phyloP scores from a whole-genome alignment of 2,888 invertebrate species.

The Cheilosia variabilis region DNA sequence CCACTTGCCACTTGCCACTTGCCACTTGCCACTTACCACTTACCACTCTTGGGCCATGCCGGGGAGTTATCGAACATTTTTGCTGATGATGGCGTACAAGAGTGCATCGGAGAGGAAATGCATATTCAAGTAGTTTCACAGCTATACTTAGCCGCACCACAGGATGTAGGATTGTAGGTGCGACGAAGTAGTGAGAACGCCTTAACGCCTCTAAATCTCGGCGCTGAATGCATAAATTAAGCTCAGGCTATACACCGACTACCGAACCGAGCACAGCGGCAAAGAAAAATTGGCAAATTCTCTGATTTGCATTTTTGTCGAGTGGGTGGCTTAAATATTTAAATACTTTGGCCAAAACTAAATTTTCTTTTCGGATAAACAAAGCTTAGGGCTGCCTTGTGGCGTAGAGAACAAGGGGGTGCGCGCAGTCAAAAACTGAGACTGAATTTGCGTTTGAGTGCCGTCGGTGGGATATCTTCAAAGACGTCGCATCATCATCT shows the following conservation, averaged over 20 bases:
- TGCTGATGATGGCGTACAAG: constrained; percentile 67
- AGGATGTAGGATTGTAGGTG: constrained; percentile 38
- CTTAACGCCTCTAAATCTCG: constrained; percentile 3
- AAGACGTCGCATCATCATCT: constrained; percentile 51
- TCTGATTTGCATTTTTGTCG: constrained; percentile 61
- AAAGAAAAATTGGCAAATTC: constrained; percentile 38
- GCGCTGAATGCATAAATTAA: constrained; percentile 65
- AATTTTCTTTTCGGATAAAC: constrained; percentile 53
- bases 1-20: background rate
- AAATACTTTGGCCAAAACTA: constrained; percentile 27
- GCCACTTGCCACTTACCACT: background rate
- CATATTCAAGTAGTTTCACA: constrained; percentile 75
- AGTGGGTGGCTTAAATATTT: constrained; percentile 36
- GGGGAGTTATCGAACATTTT: constrained; percentile 44
- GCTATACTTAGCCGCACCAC: constrained; percentile 63
- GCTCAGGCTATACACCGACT: constrained; percentile 23
- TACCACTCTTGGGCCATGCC: background rate
- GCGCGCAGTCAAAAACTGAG: background rate
- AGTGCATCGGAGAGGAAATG: constrained; percentile 41
- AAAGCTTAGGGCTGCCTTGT: constrained; percentile 23
- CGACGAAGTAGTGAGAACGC: constrained; percentile 18
- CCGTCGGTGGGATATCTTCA: constrained; percentile 23
- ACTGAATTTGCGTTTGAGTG: constrained; percentile 37
- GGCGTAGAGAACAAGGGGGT: background rate
- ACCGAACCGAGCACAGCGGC: background rate